Base-by-base conservation (phyloP, 2,888 invertebrate species). In the Volucella bombylans region DNA sequence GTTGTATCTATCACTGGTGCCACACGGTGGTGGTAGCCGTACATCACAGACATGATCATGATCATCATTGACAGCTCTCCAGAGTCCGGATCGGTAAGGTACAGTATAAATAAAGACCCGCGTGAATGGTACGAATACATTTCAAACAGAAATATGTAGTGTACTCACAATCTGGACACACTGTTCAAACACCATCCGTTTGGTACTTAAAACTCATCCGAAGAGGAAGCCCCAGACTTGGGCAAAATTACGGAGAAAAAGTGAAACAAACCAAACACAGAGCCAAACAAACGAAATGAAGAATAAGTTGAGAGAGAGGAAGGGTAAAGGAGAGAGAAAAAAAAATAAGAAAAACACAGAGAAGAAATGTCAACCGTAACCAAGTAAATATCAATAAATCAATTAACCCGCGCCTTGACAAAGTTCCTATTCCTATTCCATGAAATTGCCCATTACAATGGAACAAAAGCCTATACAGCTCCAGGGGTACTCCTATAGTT, bases 321-420 rank as follows among this genome's bases (percentile, higher is more conserved):
- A 15, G 18, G 18, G 18, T 23, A 23, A 23, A 3, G 18, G 18
- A 18, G 18, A 68, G 41, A 45, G 31, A 10, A 18, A 14, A 8
- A 2, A 9, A 12, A 50, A 57, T 15, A 4, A 49, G 31, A 45
- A 45, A 38, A 41, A 31, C 18, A 31, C 31, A 45, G 12, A 52
- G 50, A 38, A 73, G 49, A 72, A 82, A 82, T 86, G 85, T 86
- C 87, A 87, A 88, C 89, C 90, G 89, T 88, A 90, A 88, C 89
- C 89, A 90, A 88, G 90, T 90, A 90, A 90, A 90, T 90, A 90
- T 90, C 90, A 90, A 90, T 90, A 90, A 90, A 90, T 90, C 90
- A 90, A 90, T 90, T 90, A 90, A 86, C 87, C 87, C 86, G 69
- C 73, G 69, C 73, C 87, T 87, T 87, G 86, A 87, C 87, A 87